phyloP scores from a whole-genome alignment of 2,797 vertebrate genomes.

The Manis crassicaudata region DNA sequence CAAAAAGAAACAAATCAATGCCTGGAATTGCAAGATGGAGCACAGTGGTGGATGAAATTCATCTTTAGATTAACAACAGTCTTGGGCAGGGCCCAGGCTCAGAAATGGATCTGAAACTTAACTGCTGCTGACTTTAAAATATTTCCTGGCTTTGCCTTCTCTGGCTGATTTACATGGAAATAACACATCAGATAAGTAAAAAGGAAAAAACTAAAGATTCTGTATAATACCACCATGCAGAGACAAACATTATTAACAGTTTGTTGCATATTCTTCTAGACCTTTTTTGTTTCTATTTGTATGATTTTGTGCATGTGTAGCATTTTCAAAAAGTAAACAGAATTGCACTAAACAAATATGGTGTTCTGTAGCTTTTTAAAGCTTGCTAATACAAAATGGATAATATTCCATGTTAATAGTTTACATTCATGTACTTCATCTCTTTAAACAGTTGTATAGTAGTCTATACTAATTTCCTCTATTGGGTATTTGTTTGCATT shows the following conservation, averaged over 20 bases:
- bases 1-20: constrained; percentile 79
- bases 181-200: constrained; percentile 17
- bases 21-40: constrained; percentile 59
- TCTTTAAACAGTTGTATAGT: not conserved
- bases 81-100: constrained; percentile 58
- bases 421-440: not conserved
- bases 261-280: not conserved
- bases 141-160: constrained; percentile 74
- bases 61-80: constrained; percentile 62
- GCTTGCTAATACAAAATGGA: not conserved
- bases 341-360: not conserved
- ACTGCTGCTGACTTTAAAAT: constrained; percentile 80
- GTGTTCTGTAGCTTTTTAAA: not conserved
- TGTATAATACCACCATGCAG: not conserved
- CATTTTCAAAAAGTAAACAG: not conserved
- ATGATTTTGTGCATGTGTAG: not conserved
- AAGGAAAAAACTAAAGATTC: not conserved
- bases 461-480: not conserved
- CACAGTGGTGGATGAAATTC: constrained; percentile 63
- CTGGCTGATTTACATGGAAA: constrained; percentile 80
- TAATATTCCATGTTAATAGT: not conserved
- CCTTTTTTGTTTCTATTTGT: not conserved
- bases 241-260: not conserved
- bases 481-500: not conserved
- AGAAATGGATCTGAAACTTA: constrained; percentile 76